These are phyloP conservation scores for Heliconius hewitsoni DNA, from an alignment of 1,140 invertebrate species.

Conservation along the genomic window DNA sequence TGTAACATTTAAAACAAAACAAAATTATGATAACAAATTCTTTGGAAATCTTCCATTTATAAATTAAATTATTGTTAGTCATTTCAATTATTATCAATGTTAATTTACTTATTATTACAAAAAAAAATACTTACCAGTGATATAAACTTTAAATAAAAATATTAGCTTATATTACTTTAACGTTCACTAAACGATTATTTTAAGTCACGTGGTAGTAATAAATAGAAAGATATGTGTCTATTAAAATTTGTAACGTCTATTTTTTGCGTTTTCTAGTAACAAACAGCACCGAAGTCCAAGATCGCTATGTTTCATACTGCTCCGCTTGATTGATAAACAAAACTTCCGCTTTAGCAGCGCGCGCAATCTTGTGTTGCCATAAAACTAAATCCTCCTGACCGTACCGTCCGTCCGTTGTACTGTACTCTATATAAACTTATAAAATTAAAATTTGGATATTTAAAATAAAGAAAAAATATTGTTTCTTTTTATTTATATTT, in stretches of 20 bases:
- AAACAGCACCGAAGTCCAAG: constrained; percentile 42
- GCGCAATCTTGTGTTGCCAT: constrained; percentile 65
- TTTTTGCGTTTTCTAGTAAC: constrained; percentile 33
- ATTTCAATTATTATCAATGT: constrained; percentile 1
- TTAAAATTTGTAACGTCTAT: constrained; percentile 33
- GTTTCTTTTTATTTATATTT: neutral
- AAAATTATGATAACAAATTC: neutral
- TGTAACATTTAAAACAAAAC: neutral
- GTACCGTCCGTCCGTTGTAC: too few relatives aligned
- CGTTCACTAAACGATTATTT: constrained; percentile 19
- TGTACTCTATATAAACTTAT: neutral
- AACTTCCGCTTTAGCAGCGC: constrained; percentile 70
- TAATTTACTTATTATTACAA: neutral
- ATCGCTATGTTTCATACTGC: constrained; percentile 46
- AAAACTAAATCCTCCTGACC: neutral
- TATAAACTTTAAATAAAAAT: constrained; percentile 6
- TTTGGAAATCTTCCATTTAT: neutral
- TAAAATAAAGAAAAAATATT: neutral
- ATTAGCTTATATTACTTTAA: neutral
- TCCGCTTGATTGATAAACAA: constrained; percentile 77
- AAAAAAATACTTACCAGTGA: neutral
- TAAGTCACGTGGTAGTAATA: constrained; percentile 29
- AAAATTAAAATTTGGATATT: neutral
- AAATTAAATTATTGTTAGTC: constrained; percentile 3
- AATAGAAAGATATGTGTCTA: constrained; percentile 29